Evolutionary conservation across 2,797 vertebrate species (phyloP), one percentile per base, ranked within the genome.

Genomic region (Gobio occitaniae): DNA sequence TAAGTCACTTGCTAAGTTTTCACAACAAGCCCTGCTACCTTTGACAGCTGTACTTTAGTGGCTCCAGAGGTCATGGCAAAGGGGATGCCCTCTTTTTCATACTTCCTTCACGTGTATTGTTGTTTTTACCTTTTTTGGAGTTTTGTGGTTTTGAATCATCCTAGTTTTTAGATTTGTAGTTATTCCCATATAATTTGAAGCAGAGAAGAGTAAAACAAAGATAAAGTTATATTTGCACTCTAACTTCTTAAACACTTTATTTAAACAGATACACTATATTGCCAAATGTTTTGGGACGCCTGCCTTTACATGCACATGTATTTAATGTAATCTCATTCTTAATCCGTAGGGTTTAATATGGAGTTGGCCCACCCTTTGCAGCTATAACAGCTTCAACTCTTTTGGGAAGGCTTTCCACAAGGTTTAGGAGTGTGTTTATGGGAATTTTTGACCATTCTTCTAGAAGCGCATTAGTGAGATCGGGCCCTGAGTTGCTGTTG

Each of bases 41-140:
- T 91, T 94, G 94, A 95, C 93, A 94, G 94, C 91, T 91, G 91
- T n/a, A 90, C 25, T 94, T 93, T 93, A 92, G 91, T 87, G 91
- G 92, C 93, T 93, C 94, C 94, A 92, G 94, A 94, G 94, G 94
- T 94, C 94, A 94, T 92, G 90, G 92, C 91, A 91, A 90, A 91
- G 92, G 93, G 91, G 92, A 89, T 87, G 90, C 92, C 90, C 88
- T 93, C 91, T 92, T 93, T 88, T 86, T 85, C 56, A 79, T 71
- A 44, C 38, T 79, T 71, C 89, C 84, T 74, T 56, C 59, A 41
- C 72, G 32, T 78, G 84, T 85, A 48, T 66, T 56, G 84, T 90
- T 88, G 72, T 88, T 78, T 36, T 75, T 87, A 44, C 83, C 19
- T 41, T 63, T 44, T 36, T 44, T 56, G 12, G 25, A 10, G 17